Conservation (phyloP, 1,140 invertebrate genomes). For the Bathynomus jamesi region DNA sequence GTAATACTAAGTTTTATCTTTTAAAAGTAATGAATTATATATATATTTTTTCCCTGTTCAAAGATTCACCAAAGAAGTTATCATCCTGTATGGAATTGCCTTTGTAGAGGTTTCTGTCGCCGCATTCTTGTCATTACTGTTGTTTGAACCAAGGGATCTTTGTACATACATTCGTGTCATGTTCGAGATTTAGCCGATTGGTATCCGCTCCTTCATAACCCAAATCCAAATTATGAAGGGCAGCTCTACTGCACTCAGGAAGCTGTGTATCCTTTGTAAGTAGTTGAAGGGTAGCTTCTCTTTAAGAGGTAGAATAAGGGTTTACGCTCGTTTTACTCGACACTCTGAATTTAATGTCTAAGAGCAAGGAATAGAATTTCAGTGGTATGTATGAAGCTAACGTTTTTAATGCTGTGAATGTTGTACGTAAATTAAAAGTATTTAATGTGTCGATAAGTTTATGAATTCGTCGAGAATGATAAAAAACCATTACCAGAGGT, state of each 20-base stretch:
- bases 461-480: no score
- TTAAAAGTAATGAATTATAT: background rate
- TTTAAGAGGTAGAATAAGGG: constrained; percentile 8
- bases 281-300: constrained; percentile 38
- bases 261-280: constrained; percentile 92
- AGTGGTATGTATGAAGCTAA: constrained; percentile 12
- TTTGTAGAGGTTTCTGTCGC: constrained; percentile 67
- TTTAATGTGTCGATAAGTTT: background rate
- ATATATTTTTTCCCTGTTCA: constrained; percentile 37
- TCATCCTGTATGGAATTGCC: constrained; percentile 63
- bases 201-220: constrained; percentile 93
- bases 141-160: constrained; percentile 68
- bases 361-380: background rate
- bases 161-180: constrained; percentile 66
- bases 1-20: background rate
- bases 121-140: constrained; percentile 62
- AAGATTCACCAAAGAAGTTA: constrained; percentile 61
- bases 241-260: constrained; percentile 90
- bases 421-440: background rate
- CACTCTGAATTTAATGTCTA: constrained; percentile 8
- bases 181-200: constrained; percentile 77
- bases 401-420: background rate
- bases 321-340: constrained; percentile 14
- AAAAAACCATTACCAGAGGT: no score
- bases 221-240: constrained; percentile 79